These are phyloP conservation scores for Chaetophractus vellerosus DNA, from an alignment of 2,797 vertebrate genomes.

Conservation along the genomic window DNA sequence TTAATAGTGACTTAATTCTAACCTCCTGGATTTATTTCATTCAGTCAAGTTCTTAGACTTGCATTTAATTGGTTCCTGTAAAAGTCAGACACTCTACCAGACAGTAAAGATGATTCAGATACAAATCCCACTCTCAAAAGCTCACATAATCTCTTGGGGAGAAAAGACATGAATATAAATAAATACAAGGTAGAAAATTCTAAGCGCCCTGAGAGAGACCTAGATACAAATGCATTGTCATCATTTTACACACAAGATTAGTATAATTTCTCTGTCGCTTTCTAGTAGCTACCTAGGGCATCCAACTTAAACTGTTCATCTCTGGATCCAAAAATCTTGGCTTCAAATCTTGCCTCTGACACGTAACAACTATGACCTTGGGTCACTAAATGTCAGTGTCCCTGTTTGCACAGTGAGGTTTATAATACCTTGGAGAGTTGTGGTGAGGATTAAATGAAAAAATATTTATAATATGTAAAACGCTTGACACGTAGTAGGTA, in stretches of 20 bases:
- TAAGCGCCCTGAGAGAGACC: not conserved
- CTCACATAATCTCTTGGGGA: not conserved
- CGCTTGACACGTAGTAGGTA: not conserved
- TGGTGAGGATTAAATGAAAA: slow-evolving; percentile 34
- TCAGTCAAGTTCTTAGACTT: not conserved
- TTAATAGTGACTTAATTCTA: slow-evolving; percentile 49
- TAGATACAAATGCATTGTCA: not conserved
- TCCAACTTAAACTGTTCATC: not conserved
- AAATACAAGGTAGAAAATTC: slow-evolving; percentile 25
- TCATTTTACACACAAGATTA: not conserved
- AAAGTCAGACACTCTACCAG: not conserved
- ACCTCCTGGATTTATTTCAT: slow-evolving; percentile 51
- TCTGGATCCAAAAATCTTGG: not conserved
- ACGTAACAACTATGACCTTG: not conserved
- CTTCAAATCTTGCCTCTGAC: slow-evolving; percentile 19
- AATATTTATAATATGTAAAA: not conserved
- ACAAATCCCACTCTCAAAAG: not conserved
- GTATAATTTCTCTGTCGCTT: not conserved
- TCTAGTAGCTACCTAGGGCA: not conserved
- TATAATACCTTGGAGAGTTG: not conserved
- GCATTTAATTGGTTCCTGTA: slow-evolving; percentile 30
- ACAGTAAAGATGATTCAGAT: slow-evolving; percentile 35
- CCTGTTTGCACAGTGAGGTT: not conserved
- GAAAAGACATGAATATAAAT: slow-evolving; percentile 39
- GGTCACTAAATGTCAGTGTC: not conserved